A percentile compares a stretch with the other conserved stretches of the same genome.
phyloP scores from a whole-genome alignment of 2,797 vertebrate genomes.

The Macropodus opercularis region DNA sequence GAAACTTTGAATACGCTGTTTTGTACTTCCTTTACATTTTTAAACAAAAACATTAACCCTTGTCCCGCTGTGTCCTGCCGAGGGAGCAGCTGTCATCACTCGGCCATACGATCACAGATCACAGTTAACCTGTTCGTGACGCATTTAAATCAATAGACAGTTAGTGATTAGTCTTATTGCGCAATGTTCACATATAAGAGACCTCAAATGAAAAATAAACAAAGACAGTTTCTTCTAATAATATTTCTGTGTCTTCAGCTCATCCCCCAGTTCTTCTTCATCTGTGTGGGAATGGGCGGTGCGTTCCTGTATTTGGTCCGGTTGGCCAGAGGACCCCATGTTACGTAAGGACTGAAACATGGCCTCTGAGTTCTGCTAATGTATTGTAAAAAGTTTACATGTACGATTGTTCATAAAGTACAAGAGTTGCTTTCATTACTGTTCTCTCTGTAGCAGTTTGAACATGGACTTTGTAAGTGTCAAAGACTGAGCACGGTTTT shows the following conservation, averaged over 20 bases:
- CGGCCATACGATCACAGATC: not conserved
- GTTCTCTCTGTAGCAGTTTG: too few species aligned
- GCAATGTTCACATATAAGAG: too few species aligned
- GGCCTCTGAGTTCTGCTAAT: not conserved
- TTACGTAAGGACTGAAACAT: constrained; percentile 81
- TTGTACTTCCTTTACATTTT: not conserved
- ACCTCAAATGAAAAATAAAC: too few species aligned
- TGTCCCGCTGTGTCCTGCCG: not conserved
- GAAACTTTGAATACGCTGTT: not conserved
- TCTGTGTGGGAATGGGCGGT: constrained; percentile 88
- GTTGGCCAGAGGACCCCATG: constrained; percentile 87
- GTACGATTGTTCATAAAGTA: not conserved
- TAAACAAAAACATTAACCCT: not conserved
- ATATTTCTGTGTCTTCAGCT: constrained; percentile 76
- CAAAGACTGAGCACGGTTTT: not conserved
- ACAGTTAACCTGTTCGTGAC: too few species aligned
- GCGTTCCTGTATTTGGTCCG: constrained; percentile 87
- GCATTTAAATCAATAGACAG: too few species aligned
- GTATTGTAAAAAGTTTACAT: not conserved
- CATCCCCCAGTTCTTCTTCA: constrained; percentile 92
- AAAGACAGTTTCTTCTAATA: not conserved
- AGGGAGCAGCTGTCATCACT: not conserved
- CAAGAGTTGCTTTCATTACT: not conserved
- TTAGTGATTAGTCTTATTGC: too few species aligned
- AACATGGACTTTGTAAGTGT: not conserved